These are phyloP conservation scores for Drosophila koepferae DNA, from an alignment of 2,888 invertebrate species.

Conservation along the genomic window DNA sequence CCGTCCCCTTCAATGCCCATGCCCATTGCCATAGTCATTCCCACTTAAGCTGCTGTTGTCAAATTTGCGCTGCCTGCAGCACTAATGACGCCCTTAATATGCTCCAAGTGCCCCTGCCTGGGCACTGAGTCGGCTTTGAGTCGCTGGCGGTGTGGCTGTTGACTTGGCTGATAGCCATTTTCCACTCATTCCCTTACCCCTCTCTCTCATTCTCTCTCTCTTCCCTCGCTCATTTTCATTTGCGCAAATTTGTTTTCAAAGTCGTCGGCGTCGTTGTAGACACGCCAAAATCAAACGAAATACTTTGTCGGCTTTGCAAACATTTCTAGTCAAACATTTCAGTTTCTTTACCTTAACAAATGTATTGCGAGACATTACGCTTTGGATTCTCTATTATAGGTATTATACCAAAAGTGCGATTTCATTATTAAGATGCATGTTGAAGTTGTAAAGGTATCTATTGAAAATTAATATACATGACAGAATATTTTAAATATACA, in stretches of 20 bases:
- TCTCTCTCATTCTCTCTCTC: background rate
- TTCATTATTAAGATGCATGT: too few relatives aligned
- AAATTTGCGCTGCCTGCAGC: constrained; percentile 79
- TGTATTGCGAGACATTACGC: background rate
- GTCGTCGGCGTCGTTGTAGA: constrained; percentile 60
- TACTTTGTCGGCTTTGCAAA: constrained; percentile 43
- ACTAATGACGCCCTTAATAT: constrained; percentile 84
- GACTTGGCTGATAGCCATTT: constrained; percentile 72
- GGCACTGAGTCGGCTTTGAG: constrained; percentile 20
- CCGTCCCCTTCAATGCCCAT: background rate
- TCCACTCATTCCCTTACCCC: background rate
- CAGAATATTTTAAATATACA: too few relatives aligned
- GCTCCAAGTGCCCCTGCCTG: constrained; percentile 58
- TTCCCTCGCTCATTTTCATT: constrained; percentile 50
- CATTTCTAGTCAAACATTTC: constrained; percentile 14
- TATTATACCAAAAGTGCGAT: too few relatives aligned
- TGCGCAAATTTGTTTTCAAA: constrained; percentile 72
- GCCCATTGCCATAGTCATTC: background rate
- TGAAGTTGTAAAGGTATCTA: too few relatives aligned
- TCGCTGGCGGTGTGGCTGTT: constrained; percentile 52
- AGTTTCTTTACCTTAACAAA: background rate
- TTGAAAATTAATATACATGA: too few relatives aligned
- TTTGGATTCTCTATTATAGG: background rate
- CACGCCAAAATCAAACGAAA: constrained; percentile 69
- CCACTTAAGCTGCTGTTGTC: constrained; percentile 62